Conservation (phyloP, 2,113 vertebrate species). For the Callospermophilus lateralis region DNA sequence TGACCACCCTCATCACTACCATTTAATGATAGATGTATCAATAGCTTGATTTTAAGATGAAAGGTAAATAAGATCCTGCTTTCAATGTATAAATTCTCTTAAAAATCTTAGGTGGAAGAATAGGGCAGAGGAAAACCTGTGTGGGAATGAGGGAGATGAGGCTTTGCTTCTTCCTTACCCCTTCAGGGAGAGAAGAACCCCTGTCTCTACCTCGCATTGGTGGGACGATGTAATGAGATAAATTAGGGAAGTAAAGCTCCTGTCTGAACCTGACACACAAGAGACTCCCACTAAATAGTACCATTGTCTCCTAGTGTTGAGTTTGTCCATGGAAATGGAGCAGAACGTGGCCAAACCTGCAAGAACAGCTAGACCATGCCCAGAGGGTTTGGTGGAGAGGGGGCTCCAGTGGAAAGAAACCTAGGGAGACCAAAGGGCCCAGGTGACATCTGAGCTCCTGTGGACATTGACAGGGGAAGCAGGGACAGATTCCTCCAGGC, state of each 20-base stretch:
- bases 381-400: background rate
- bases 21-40: background rate
- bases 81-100: background rate
- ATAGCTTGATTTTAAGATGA: background rate
- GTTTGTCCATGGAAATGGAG: background rate
- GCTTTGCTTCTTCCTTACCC: background rate
- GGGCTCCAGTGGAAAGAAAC: background rate
- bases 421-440: background rate
- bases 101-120: background rate
- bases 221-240: background rate
- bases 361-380: too few species aligned
- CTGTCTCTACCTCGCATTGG: background rate
- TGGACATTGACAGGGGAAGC: background rate
- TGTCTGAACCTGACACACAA: background rate
- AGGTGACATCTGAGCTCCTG: background rate
- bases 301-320: background rate
- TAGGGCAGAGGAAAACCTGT: background rate
- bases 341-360: background rate
- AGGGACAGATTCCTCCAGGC: background rate
- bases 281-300: background rate
- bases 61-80: background rate
- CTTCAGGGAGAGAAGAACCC: background rate
- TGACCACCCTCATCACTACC: fast-evolving
- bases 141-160: background rate
- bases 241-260: background rate